Conservation (phyloP, 2,888 invertebrate genomes). For the Drosophila imparisetae region DNA sequence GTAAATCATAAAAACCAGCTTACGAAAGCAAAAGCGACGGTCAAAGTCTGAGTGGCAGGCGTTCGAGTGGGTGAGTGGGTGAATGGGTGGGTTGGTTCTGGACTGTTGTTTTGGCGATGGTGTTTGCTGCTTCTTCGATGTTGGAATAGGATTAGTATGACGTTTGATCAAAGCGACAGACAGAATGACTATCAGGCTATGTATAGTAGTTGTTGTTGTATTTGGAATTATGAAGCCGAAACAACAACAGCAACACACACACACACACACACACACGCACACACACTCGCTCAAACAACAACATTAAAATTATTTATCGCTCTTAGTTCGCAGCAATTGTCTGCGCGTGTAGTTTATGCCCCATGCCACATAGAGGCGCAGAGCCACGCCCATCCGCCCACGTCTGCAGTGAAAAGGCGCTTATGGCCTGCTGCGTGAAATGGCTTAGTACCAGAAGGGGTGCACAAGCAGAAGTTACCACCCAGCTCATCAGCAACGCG, state of each 20-base stretch:
- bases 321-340: slow-evolving; percentile 61
- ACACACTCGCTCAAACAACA: slow-evolving; percentile 1
- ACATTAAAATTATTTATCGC: slow-evolving; percentile 74
- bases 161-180: slow-evolving; percentile 68
- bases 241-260: slow-evolving; percentile 23
- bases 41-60: slow-evolving; percentile 48
- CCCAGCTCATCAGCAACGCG: slow-evolving; percentile 70
- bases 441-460: slow-evolving; percentile 19
- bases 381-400: slow-evolving; percentile 35
- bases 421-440: slow-evolving; percentile 42
- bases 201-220: slow-evolving; percentile 2
- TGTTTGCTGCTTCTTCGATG: slow-evolving; percentile 2
- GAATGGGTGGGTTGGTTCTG: background rate
- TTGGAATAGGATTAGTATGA: slow-evolving; percentile 58
- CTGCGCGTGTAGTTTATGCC: slow-evolving; percentile 71
- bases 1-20: slow-evolving; percentile 75
- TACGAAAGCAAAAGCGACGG: slow-evolving; percentile 30
- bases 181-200: slow-evolving; percentile 7
- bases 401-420: slow-evolving; percentile 60
- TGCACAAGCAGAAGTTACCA: slow-evolving; percentile 35
- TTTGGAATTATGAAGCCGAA: slow-evolving; percentile 67
- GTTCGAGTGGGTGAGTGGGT: slow-evolving; percentile 4
- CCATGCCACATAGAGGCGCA: slow-evolving; percentile 35
- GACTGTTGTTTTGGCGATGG: background rate
- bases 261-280: slow-evolving; percentile 16